Conservation (phyloP, 2,888 invertebrate genomes). For the Andrena flavipes region DNA sequence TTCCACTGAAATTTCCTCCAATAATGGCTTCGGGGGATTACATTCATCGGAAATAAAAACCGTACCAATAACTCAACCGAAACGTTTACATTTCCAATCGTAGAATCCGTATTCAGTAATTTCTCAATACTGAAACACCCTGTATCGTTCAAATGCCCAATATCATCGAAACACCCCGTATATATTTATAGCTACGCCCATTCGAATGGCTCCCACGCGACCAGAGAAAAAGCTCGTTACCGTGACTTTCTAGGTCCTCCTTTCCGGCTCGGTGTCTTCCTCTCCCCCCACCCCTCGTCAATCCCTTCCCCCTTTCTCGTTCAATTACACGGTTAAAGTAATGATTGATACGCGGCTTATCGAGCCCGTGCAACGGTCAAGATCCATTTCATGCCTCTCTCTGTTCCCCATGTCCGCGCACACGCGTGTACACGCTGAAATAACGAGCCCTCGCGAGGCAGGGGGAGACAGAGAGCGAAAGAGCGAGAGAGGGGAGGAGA, state of each 20-base stretch:
- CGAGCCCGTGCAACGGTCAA: conserved; percentile 46
- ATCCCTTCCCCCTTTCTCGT: conserved; percentile 51
- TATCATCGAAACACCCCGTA: conserved; percentile 48
- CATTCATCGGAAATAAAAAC: too few relatives aligned
- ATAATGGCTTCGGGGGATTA: too few relatives aligned
- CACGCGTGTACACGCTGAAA: conserved; percentile 58
- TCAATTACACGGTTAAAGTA: conserved; percentile 69
- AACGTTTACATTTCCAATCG: too few relatives aligned
- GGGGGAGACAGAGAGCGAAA: too few relatives aligned
- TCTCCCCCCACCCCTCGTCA: not conserved
- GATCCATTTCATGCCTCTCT: conserved; percentile 61
- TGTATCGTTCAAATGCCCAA: not conserved
- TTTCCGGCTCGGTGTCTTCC: conserved; percentile 43
- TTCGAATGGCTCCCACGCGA: conserved; percentile 70
- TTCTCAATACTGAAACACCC: not conserved
- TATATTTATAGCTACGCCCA: conserved; percentile 51
- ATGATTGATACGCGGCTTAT: conserved; percentile 70
- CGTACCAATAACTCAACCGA: too few relatives aligned
- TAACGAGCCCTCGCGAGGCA: conserved; percentile 47
- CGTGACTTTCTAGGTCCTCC: conserved; percentile 62
- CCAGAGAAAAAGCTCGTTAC: conserved; percentile 69
- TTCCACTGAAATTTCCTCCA: too few relatives aligned
- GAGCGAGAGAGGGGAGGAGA: too few relatives aligned
- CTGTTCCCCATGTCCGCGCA: conserved; percentile 35
- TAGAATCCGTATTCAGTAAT: not conserved